A percentile compares a stretch with the other conserved stretches of the same genome.
These are phyloP conservation scores for Dasyprocta punctata DNA, from an alignment of 2,113 vertebrate genomes.

Conservation along the genomic window DNA sequence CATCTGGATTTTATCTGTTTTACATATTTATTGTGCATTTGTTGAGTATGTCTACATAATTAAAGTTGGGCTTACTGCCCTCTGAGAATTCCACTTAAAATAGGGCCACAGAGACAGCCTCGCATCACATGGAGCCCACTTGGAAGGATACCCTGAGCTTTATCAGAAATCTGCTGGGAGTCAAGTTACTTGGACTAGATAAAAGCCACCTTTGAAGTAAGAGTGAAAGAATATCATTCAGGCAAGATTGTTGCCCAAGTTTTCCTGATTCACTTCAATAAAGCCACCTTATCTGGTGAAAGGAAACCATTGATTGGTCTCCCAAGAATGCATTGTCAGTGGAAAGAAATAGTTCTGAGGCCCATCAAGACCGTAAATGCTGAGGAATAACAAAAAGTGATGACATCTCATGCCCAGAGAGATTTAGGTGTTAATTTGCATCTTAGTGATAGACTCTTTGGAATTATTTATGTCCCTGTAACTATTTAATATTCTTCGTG, in stretches of 20 bases:
- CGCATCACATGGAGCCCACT: neutral
- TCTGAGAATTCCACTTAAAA: conserved; percentile 30
- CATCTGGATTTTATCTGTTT: conserved; percentile 63
- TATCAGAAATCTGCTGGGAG: conserved; percentile 48
- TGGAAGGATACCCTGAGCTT: conserved; percentile 53
- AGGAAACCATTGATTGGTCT: neutral
- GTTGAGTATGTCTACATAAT: neutral
- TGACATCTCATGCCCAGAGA: neutral
- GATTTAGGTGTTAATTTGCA: neutral
- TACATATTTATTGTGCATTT: conserved; percentile 63
- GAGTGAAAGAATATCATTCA: conserved; percentile 12
- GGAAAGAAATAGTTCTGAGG: neutral
- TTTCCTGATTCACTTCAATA: conserved; percentile 33
- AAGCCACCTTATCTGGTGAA: conserved; percentile 17
- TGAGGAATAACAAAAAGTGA: neutral
- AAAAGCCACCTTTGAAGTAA: conserved; percentile 64
- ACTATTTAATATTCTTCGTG: conserved; percentile 72
- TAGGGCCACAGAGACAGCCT: neutral
- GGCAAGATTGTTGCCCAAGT: neutral
- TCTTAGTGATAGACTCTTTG: conserved; percentile 44
- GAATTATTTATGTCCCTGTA: conserved; percentile 73
- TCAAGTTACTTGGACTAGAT: conserved; percentile 56
- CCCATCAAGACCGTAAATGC: neutral
- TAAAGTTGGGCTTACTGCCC: neutral
- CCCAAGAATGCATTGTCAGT: neutral